These are phyloP conservation scores for Temnopleurus reevesii DNA, from an alignment of 53 echinoderm and acorn worm genomes.

Conservation along the genomic window DNA sequence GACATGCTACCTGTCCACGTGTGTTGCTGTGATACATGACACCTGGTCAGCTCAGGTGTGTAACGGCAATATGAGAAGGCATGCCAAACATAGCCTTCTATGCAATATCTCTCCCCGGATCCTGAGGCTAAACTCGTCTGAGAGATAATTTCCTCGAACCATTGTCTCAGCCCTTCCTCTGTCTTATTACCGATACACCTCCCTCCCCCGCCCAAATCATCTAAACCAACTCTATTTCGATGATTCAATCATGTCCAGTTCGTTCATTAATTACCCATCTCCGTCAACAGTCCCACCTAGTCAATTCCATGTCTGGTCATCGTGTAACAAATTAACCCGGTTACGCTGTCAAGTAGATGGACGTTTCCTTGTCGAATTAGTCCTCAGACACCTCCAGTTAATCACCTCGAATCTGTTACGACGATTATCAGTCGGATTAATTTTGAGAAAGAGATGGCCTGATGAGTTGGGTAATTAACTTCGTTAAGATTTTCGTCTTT, in stretches of 20 bases:
- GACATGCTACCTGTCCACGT: conserved; percentile 25
- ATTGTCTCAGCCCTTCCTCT: neutral
- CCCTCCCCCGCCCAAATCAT: neutral
- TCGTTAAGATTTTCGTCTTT: neutral
- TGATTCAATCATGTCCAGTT: conserved; percentile 29
- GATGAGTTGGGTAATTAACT: conserved; percentile 21
- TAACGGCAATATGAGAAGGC: neutral
- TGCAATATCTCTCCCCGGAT: neutral
- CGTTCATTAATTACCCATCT: conserved; percentile 46
- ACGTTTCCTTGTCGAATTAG: conserved; percentile 40
- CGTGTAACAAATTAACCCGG: conserved; percentile 24
- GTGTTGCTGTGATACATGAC: neutral
- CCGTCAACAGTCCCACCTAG: conserved; percentile 43
- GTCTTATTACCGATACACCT: neutral
- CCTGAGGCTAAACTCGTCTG: conserved; percentile 11
- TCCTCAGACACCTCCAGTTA: conserved; percentile 30
- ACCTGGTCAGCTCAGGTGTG: conserved; percentile 27
- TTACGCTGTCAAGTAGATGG: conserved; percentile 23
- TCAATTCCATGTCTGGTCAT: conserved; percentile 34
- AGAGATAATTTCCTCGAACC: conserved; percentile 36
- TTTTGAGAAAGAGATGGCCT: neutral
- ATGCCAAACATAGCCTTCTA: conserved; percentile 24
- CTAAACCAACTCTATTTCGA: neutral
- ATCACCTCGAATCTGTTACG: conserved; percentile 24
- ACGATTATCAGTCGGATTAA: conserved; percentile 16